A percentile compares a stretch with the other conserved stretches of the same genome.
Conservation (phyloP, 1,140 invertebrate species). For the Oppia nitens region DNA sequence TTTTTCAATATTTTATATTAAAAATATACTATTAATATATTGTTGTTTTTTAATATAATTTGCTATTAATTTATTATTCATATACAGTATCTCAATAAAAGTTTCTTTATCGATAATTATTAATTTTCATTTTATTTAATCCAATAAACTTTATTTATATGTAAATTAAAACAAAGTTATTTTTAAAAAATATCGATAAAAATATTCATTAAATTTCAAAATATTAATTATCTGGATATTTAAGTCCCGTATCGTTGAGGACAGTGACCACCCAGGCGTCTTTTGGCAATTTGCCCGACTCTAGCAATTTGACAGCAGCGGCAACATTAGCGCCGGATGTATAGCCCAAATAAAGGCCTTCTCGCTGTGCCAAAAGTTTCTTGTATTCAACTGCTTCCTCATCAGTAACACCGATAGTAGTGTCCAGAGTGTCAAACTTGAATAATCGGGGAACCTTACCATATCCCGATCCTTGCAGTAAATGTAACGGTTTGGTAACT, state of each 20-base stretch:
- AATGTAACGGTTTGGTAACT: slow-evolving; percentile 13
- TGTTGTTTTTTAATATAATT: no score
- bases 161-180: no score
- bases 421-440: background rate
- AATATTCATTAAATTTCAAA: no score
- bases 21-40: no score
- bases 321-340: slow-evolving; percentile 14
- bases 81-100: no score
- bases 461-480: slow-evolving; percentile 12
- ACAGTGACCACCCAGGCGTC: slow-evolving; percentile 14
- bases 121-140: no score
- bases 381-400: slow-evolving; percentile 14
- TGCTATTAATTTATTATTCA: no score
- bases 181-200: no score
- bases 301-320: slow-evolving; percentile 9
- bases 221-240: slow-evolving; percentile 9
- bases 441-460: slow-evolving; percentile 12
- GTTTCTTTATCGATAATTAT: no score
- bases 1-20: no score
- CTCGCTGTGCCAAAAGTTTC: slow-evolving; percentile 8
- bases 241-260: slow-evolving; percentile 14
- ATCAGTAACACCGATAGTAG: slow-evolving; percentile 11
- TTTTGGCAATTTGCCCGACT: slow-evolving; percentile 8
- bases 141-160: no score
- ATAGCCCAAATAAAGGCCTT: slow-evolving; percentile 14